Evolutionary conservation across 1,140 invertebrate genomes (phyloP).

Genomic region (Heterodera schachtii): DNA sequence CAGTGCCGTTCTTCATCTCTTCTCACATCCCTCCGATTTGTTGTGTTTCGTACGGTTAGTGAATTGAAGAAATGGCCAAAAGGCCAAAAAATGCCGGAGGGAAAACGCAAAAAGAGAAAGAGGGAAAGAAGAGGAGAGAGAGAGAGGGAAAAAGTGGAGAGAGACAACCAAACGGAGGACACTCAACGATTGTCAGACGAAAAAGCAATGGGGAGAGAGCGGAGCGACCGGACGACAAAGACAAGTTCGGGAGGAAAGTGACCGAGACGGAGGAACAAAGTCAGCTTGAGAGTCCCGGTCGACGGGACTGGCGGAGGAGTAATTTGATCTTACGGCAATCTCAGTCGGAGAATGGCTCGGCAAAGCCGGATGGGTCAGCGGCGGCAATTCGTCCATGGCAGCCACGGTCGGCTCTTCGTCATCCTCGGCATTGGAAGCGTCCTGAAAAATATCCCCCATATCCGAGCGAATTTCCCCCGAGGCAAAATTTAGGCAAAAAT

Average conservation of each 20-base stretch:
- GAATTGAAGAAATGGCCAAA: not conserved
- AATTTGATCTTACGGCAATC: slow-evolving; percentile 56
- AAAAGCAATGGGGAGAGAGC: not conserved
- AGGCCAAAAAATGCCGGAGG: not conserved
- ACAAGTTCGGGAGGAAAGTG: not conserved
- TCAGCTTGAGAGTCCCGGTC: not conserved
- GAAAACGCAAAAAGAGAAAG: not conserved
- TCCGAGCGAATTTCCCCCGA: not conserved
- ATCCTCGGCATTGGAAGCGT: slow-evolving; percentile 21
- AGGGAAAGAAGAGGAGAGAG: not conserved
- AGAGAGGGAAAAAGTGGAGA: too few species aligned
- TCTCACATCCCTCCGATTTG: not conserved
- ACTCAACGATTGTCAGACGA: not conserved
- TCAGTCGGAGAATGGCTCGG: slow-evolving; percentile 56
- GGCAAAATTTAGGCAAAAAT: not conserved
- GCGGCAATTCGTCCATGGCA: slow-evolving; percentile 44
- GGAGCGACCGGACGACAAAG: not conserved
- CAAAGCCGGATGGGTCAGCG: slow-evolving; percentile 40
- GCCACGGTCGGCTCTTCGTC: slow-evolving; percentile 15
- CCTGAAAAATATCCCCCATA: slow-evolving; percentile 10
- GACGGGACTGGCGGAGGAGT: slow-evolving; percentile 10
- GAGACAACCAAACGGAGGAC: not conserved
- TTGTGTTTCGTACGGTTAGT: not conserved
- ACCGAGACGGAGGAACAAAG: not conserved
- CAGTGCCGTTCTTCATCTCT: not conserved